Conservation (phyloP, 2,113 vertebrate genomes). For the Leptocoma aspasia region DNA sequence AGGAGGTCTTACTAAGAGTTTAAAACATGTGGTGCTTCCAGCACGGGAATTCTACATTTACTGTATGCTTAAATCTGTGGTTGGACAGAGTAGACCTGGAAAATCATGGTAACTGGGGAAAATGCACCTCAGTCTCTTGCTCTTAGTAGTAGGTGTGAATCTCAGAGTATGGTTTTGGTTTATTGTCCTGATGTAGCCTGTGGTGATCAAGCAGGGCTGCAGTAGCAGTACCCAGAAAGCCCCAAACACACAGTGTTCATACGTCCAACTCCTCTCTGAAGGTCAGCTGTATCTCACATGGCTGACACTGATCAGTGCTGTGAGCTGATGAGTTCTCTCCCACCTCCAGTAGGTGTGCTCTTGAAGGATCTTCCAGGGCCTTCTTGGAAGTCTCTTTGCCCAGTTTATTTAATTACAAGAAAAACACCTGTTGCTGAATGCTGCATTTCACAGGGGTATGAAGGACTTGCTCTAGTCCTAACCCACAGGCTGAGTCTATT, state of each 20-base stretch:
- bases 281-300: not conserved
- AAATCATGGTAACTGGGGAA: not conserved
- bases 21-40: not conserved
- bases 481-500: not conserved
- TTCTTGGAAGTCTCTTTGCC: not conserved
- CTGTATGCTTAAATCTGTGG: not conserved
- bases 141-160: not conserved
- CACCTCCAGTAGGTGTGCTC: fast-evolving
- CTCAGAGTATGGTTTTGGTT: not conserved
- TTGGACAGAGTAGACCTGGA: not conserved
- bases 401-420: not conserved
- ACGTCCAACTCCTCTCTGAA: not conserved
- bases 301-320: not conserved
- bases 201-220: not conserved
- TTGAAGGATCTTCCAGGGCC: not conserved
- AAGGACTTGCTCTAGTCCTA: not conserved
- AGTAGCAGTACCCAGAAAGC: not conserved
- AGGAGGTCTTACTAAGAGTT: not conserved
- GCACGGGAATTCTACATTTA: not conserved
- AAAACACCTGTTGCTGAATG: not conserved
- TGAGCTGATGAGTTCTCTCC: not conserved
- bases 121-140: not conserved
- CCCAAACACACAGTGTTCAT: too few relatives aligned
- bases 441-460: not conserved
- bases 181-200: not conserved